Conservation (phyloP, 2,888 invertebrate genomes). For the Ctenicera cuprea region DNA sequence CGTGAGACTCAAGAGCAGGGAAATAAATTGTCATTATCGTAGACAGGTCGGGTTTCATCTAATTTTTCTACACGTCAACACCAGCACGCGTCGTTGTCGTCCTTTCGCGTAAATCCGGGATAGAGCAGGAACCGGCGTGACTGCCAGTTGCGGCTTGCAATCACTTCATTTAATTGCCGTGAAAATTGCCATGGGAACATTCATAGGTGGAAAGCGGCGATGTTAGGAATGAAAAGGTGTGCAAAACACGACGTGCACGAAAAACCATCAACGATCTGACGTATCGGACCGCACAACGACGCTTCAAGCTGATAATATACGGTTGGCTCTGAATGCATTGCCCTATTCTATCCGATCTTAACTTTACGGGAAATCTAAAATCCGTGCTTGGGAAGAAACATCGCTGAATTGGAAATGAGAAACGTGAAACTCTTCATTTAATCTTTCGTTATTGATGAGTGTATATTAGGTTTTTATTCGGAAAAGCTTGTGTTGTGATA, state of each 20-base stretch:
- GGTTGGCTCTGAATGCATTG: constrained; percentile 40
- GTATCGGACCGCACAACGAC: constrained; percentile 46
- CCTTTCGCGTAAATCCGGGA: constrained; percentile 30
- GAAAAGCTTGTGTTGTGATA: no score
- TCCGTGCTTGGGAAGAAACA: constrained; percentile 36
- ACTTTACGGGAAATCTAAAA: constrained; percentile 45
- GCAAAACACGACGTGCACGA: constrained; percentile 35
- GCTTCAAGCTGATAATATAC: constrained; percentile 47
- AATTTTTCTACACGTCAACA: constrained; percentile 42
- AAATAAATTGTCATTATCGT: constrained; percentile 53
- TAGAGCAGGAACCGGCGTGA: background rate
- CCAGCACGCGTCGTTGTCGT: constrained; percentile 24
- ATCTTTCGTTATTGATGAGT: no score
- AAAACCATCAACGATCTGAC: constrained; percentile 34
- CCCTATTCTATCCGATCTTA: constrained; percentile 36
- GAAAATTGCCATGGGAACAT: constrained; percentile 30
- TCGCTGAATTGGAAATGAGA: constrained; percentile 30
- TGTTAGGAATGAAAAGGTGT: constrained; percentile 22
- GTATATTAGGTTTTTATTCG: no score
- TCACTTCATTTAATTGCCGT: constrained; percentile 36
- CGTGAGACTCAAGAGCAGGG: constrained; percentile 39
- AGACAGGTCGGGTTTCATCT: constrained; percentile 42
- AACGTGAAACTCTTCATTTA: constrained; percentile 20
- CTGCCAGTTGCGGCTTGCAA: constrained; percentile 7
- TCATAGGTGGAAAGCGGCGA: background rate